phyloP scores from a whole-genome alignment of 2,888 invertebrate species.

The Leucophora obtusa region DNA sequence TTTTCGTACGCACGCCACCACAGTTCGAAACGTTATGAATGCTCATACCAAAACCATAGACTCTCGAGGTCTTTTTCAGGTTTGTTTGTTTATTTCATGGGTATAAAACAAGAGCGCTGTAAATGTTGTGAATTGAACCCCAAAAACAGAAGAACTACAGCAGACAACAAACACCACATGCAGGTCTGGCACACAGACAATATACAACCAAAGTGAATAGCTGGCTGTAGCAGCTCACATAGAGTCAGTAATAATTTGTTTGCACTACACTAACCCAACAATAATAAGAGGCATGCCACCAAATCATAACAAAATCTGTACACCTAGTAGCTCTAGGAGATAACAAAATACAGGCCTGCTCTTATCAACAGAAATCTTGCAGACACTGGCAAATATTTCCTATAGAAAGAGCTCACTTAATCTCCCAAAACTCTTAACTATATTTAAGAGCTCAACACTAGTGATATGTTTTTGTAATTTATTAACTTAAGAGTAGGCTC shows the following conservation, averaged over 20 bases:
- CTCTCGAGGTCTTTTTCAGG: conserved; percentile 64
- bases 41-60: conserved; percentile 67
- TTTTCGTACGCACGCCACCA: conserved; percentile 70
- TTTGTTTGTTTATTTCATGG: conserved; percentile 33
- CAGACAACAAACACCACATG: conserved; percentile 54
- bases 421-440: conserved; percentile 1
- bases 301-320: not conserved
- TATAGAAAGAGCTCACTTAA: not conserved
- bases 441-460: not conserved
- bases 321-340: not conserved
- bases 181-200: conserved; percentile 33
- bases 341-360: not conserved
- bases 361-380: not conserved
- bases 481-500: not conserved
- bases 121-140: not conserved
- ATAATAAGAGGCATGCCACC: not conserved
- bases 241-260: not conserved
- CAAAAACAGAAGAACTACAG: conserved; percentile 21
- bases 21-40: conserved; percentile 71
- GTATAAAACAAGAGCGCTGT: not conserved
- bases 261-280: not conserved
- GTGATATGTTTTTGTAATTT: not conserved
- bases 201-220: conserved; percentile 8
- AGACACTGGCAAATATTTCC: not conserved
- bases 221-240: not conserved